Evolutionary conservation across 2,113 vertebrate species (phyloP).

Genomic region (Seriola quinqueradiata): DNA sequence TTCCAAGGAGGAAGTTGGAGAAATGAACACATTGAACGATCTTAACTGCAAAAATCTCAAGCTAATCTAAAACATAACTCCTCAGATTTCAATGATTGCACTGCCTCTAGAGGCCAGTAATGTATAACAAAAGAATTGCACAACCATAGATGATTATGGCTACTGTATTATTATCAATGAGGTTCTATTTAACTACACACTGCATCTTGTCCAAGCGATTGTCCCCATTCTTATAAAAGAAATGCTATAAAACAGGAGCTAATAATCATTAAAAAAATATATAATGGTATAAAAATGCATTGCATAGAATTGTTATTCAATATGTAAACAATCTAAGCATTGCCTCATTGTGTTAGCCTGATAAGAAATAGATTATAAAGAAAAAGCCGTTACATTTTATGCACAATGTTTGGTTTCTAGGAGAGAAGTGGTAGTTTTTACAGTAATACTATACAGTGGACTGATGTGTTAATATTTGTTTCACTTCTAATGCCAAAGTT

Average conservation of each 20-base stretch:
- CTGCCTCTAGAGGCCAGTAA: slow-evolving; percentile 66
- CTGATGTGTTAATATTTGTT: slow-evolving; percentile 18
- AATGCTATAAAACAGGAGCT: slow-evolving; percentile 21
- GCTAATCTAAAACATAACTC: not conserved
- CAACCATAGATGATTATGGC: not conserved
- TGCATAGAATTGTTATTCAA: slow-evolving; percentile 39
- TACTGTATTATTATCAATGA: not conserved
- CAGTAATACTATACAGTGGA: not conserved
- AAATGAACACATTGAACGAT: slow-evolving; percentile 7
- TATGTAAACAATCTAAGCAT: slow-evolving; percentile 39
- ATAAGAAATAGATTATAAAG: not conserved
- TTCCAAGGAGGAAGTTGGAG: not conserved
- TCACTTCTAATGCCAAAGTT: not conserved
- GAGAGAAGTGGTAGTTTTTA: slow-evolving; percentile 2
- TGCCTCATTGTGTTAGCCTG: slow-evolving; percentile 7
- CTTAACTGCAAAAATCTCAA: slow-evolving; percentile 3
- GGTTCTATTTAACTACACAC: not conserved
- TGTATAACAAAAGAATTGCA: slow-evolving; percentile 15
- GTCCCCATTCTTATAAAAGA: slow-evolving; percentile 8
- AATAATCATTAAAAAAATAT: slow-evolving; percentile 26
- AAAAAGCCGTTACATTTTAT: slow-evolving; percentile 17
- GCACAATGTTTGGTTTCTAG: not conserved
- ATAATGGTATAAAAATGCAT: slow-evolving; percentile 31
- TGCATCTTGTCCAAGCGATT: slow-evolving; percentile 23
- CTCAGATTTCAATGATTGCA: not conserved